Evolutionary conservation across 2,797 vertebrate species (phyloP).

Genomic region (Xiphophorus birchmanni): DNA sequence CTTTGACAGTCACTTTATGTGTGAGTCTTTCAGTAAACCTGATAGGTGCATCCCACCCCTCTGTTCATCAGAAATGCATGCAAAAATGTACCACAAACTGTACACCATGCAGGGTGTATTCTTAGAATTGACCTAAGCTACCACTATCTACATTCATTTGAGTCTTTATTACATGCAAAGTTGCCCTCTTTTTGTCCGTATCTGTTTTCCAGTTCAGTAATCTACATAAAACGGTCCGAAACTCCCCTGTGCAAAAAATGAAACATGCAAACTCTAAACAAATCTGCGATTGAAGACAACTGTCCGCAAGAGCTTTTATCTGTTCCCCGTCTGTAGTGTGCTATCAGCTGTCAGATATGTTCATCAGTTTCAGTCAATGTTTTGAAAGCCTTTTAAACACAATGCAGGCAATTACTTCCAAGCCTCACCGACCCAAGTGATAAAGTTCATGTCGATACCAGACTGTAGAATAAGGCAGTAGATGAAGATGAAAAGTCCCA

Average conservation of each 20-base stretch:
- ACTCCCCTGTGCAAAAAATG: conserved; percentile 13
- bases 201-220: conserved; percentile 8
- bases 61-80: background rate
- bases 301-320: conserved; percentile 8
- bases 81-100: conserved; percentile 5
- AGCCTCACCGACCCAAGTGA: conserved; percentile 29
- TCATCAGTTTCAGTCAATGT: conserved; percentile 23
- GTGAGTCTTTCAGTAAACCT: conserved; percentile 5
- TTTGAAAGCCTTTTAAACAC: conserved; percentile 34
- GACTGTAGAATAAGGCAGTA: conserved; percentile 4
- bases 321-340: conserved; percentile 3
- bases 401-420: conserved; percentile 30
- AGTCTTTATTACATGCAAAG: conserved; percentile 12
- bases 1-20: background rate
- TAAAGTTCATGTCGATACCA: conserved; percentile 32
- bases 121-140: conserved; percentile 5
- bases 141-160: conserved; percentile 21
- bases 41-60: background rate
- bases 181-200: conserved; percentile 4
- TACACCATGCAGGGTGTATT: too few relatives aligned
- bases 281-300: conserved; percentile 31
- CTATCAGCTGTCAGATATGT: conserved; percentile 19
- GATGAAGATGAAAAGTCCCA: background rate
- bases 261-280: conserved; percentile 59
- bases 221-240: conserved; percentile 28